These are phyloP conservation scores for Leucophora obtusa DNA, from an alignment of 2,888 invertebrate genomes.

Conservation along the genomic window DNA sequence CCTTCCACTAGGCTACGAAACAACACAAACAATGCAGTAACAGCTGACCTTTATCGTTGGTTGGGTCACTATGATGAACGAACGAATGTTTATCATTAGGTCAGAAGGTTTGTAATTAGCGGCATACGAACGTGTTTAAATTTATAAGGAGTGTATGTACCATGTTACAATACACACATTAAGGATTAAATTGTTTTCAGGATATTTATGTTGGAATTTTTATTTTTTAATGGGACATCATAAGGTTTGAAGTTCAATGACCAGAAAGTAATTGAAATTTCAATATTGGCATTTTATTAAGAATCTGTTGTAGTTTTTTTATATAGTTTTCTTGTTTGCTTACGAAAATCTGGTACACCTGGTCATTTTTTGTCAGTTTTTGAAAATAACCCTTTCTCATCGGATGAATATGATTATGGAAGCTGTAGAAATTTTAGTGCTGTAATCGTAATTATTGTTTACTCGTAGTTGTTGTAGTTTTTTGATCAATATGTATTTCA, in stretches of 20 bases:
- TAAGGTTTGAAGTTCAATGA: slow-evolving; percentile 48
- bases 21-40: slow-evolving; percentile 33
- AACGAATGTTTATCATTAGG: slow-evolving; percentile 60
- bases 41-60: slow-evolving; percentile 62
- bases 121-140: slow-evolving; percentile 56
- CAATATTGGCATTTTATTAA: slow-evolving; percentile 54
- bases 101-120: slow-evolving; percentile 64
- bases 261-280: slow-evolving; percentile 51
- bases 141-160: slow-evolving; percentile 28
- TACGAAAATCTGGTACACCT: slow-evolving; percentile 48
- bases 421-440: too few relatives aligned
- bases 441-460: too few relatives aligned
- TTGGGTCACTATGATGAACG: slow-evolving; percentile 54
- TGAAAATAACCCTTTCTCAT: slow-evolving; percentile 24
- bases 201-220: slow-evolving; percentile 11
- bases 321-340: not conserved
- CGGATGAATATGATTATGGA: not conserved
- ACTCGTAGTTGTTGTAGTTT: too few relatives aligned
- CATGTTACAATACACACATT: not conserved
- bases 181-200: slow-evolving; percentile 47
- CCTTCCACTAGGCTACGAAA: slow-evolving; percentile 12
- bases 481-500: too few relatives aligned
- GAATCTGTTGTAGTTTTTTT: not conserved
- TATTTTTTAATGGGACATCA: not conserved
- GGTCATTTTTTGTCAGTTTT: slow-evolving; percentile 36